Evolutionary conservation across 2,113 vertebrate genomes (phyloP).

Genomic region (Equus quagga): DNA sequence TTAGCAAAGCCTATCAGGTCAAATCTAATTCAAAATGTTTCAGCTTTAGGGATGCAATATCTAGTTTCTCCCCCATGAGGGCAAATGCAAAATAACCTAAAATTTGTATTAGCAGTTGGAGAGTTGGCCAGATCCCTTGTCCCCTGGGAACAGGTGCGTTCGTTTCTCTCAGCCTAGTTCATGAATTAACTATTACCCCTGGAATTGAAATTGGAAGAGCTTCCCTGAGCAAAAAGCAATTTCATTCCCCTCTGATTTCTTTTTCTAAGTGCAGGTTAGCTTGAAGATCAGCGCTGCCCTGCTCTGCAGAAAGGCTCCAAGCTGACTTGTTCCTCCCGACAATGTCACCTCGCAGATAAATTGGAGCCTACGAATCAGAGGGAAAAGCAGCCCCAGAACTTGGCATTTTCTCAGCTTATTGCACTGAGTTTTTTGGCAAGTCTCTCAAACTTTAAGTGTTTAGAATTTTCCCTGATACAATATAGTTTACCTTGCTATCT

Average conservation of each 20-base stretch:
- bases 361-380: not conserved
- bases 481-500: slow-evolving; percentile 41
- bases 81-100: slow-evolving; percentile 5
- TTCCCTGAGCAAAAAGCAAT: slow-evolving; percentile 65
- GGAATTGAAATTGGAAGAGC: slow-evolving; percentile 56
- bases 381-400: not conserved
- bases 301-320: not conserved
- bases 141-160: not conserved
- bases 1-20: not conserved
- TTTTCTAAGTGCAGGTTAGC: slow-evolving; percentile 1
- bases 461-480: slow-evolving; percentile 38
- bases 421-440: slow-evolving; percentile 55
- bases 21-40: not conserved
- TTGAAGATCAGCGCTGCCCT: not conserved
- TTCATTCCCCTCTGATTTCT: slow-evolving; percentile 24
- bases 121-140: not conserved
- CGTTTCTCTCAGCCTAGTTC: slow-evolving; percentile 11
- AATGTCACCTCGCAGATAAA: slow-evolving; percentile 44
- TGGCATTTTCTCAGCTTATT: slow-evolving; percentile 56
- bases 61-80: not conserved
- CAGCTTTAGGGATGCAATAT: slow-evolving; percentile 31
- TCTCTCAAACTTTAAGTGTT: slow-evolving; percentile 47
- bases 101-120: not conserved
- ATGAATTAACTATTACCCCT: slow-evolving; percentile 50
- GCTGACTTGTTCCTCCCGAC: not conserved